Conservation (phyloP, 2,888 invertebrate species). For the Sesia bembeciformis region DNA sequence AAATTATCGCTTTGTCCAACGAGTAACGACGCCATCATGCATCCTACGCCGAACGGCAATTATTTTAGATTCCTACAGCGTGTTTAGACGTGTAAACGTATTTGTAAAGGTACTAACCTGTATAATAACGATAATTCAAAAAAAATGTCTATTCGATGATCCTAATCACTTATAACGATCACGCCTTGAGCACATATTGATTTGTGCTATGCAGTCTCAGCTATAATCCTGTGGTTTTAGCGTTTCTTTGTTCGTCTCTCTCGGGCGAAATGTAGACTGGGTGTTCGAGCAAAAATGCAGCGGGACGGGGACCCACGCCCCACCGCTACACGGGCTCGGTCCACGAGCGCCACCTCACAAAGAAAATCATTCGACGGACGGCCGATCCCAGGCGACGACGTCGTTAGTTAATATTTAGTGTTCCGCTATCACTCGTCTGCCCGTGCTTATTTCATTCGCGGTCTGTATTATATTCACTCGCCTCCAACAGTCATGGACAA, state of each 20-base stretch:
- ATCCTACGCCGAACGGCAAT: slow-evolving; percentile 1
- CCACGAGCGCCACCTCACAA: slow-evolving; percentile 13
- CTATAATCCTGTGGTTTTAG: slow-evolving; percentile 18
- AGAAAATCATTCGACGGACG: slow-evolving; percentile 27
- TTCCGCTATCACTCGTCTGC: too few relatives aligned
- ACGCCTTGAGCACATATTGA: slow-evolving; percentile 29
- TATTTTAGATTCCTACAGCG: background rate
- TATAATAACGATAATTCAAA: background rate
- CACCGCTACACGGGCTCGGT: slow-evolving; percentile 26
- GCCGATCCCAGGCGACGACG: slow-evolving; percentile 15
- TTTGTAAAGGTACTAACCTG: slow-evolving; percentile 5
- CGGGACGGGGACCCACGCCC: slow-evolving; percentile 36
- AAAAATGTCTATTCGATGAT: slow-evolving; percentile 11
- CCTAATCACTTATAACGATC: slow-evolving; percentile 27
- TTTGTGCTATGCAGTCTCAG: slow-evolving; percentile 9
- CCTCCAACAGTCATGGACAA: too few relatives aligned
- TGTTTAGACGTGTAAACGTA: background rate
- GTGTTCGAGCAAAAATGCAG: background rate
- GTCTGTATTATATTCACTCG: too few relatives aligned
- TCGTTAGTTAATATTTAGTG: background rate
- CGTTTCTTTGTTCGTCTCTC: slow-evolving; percentile 29
- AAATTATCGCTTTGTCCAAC: background rate
- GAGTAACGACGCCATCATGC: slow-evolving; percentile 14
- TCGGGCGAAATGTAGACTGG: slow-evolving; percentile 14
- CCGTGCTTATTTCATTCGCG: too few relatives aligned